Conservation (phyloP, 2,888 invertebrate genomes). For the Candidula unifasciata region DNA sequence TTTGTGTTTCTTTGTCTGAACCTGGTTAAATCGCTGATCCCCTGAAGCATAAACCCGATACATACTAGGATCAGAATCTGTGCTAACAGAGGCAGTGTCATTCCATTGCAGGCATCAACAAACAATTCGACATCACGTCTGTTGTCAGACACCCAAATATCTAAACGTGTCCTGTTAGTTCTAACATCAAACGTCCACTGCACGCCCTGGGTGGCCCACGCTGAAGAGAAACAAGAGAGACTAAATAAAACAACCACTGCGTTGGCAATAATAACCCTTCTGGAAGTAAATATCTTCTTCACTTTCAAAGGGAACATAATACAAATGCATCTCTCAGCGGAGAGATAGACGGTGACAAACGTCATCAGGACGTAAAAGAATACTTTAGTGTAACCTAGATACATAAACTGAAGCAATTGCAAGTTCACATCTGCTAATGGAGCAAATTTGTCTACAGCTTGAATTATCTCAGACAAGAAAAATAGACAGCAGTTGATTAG, state of each 20-base stretch:
- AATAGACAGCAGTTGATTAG: too few relatives aligned
- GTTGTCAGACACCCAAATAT: not conserved
- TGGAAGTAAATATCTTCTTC: not conserved
- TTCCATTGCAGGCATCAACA: too few relatives aligned
- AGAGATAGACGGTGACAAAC: too few relatives aligned
- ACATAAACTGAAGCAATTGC: too few relatives aligned
- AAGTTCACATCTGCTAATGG: too few relatives aligned
- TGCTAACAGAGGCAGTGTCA: not conserved
- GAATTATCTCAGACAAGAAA: not conserved
- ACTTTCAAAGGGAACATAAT: not conserved
- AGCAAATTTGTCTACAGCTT: too few relatives aligned
- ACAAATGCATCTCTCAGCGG: too few relatives aligned
- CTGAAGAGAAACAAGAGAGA: not conserved
- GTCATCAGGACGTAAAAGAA: not conserved
- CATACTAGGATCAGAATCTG: not conserved
- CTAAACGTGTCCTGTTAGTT: not conserved
- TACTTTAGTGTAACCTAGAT: too few relatives aligned
- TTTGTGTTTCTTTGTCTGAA: too few relatives aligned
- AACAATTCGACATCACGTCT: not conserved
- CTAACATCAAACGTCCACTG: conserved; percentile 2
- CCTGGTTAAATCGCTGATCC: too few relatives aligned
- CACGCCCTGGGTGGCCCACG: not conserved
- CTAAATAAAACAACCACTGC: not conserved
- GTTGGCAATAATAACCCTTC: not conserved
- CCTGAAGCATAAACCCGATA: too few relatives aligned